Percentiles rank a stretch among this genome's conserved stretches.
phyloP scores from a whole-genome alignment of 2,888 invertebrate species.

The Pandemis corylana region DNA sequence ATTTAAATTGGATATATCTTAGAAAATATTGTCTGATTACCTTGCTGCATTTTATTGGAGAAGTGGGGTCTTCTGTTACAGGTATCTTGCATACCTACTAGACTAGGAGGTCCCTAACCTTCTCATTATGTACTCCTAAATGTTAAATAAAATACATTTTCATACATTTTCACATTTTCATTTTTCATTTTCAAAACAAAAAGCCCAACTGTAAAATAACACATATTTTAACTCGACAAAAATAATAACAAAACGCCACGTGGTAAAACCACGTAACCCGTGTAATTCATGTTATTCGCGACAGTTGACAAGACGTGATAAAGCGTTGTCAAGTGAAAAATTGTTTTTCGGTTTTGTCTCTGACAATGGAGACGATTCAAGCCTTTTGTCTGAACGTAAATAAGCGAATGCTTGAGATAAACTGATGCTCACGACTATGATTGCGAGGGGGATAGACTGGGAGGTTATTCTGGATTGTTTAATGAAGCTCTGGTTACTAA shows the following conservation, averaged over 20 bases:
- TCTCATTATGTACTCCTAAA: too few species aligned
- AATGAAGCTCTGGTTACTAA: too few species aligned
- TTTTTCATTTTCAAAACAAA: too few species aligned
- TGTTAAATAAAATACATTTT: too few species aligned
- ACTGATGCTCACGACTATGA: background rate
- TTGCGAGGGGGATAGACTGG: too few species aligned
- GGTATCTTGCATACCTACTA: too few species aligned
- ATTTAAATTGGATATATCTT: too few species aligned
- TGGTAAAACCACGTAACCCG: constrained; percentile 30
- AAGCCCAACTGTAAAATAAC: background rate
- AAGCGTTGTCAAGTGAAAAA: constrained; percentile 52
- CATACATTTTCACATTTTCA: too few species aligned
- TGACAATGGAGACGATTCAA: constrained; percentile 36
- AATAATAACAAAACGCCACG: constrained; percentile 13
- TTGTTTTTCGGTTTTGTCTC: constrained; percentile 51
- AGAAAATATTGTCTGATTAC: too few species aligned
- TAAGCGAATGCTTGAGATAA: constrained; percentile 9
- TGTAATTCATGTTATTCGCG: constrained; percentile 46
- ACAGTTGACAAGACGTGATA: constrained; percentile 54
- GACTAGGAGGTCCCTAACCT: too few species aligned
- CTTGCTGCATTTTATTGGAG: too few species aligned
- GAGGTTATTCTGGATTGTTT: background rate
- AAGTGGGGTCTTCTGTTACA: too few species aligned
- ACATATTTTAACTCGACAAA: background rate
- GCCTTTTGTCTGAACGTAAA: constrained; percentile 22